Evolutionary conservation across 2,797 vertebrate genomes (phyloP).

Genomic region (Lacerta viridis): DNA sequence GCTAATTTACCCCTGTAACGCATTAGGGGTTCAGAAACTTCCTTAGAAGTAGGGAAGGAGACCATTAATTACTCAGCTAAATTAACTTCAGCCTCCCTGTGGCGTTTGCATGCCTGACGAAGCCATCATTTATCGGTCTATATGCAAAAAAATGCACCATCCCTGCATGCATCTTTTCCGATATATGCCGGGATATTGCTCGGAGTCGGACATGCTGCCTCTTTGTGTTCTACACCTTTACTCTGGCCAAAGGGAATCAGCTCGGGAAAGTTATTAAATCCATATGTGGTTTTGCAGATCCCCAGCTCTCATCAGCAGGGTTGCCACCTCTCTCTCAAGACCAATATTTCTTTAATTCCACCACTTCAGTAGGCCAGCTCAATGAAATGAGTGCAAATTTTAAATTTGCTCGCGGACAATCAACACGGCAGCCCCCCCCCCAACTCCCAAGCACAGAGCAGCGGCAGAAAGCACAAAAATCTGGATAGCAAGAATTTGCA

Average conservation of each 20-base stretch:
- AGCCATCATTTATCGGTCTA: slow-evolving; percentile 10
- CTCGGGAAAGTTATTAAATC: background rate
- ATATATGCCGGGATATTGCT: background rate
- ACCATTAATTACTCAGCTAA: slow-evolving; percentile 42
- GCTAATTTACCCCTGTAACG: slow-evolving; percentile 32
- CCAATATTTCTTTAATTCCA: background rate
- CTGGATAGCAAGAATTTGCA: no score
- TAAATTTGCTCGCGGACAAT: no score
- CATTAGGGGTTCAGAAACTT: slow-evolving; percentile 12
- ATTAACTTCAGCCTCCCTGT: slow-evolving; percentile 8
- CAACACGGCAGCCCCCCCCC: background rate
- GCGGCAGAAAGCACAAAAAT: background rate
- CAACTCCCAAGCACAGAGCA: no score
- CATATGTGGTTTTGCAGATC: background rate
- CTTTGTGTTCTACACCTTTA: background rate
- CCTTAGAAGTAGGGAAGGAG: slow-evolving; percentile 28
- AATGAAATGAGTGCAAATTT: background rate
- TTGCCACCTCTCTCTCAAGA: background rate
- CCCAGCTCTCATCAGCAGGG: background rate
- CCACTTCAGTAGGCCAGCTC: background rate
- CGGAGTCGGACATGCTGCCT: background rate
- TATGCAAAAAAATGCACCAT: background rate
- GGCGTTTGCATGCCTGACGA: background rate
- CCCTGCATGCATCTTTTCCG: background rate
- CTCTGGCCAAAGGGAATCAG: background rate